Base-by-base conservation (phyloP, 1,140 invertebrate genomes). In the Homalodisca vitripennis region DNA sequence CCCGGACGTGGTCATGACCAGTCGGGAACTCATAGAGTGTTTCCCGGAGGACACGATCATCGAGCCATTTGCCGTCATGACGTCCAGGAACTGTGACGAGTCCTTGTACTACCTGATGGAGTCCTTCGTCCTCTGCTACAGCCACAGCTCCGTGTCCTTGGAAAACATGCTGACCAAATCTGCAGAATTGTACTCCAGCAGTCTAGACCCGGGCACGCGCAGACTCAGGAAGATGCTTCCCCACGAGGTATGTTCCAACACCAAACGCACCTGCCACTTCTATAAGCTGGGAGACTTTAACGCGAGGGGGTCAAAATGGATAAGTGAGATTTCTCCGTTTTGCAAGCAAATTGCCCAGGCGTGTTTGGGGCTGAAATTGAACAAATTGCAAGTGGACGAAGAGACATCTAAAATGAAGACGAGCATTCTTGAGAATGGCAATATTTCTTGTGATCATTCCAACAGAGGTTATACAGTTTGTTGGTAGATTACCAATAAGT, bases 281-380 rank as follows among this genome's bases (percentile, higher is more conserved):
- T 26, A 27, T 13, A 60, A 24, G n/a, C 24, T 30, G n/a, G 3
- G 24, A 24, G 12, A 30, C 14, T 60, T 26, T 26, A 24, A 60
- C 13, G 22, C 6, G 22, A 24, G 13, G 2, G 3, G 10, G 14
- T 6, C 55, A 13, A 26, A 60, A n/a, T 60, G 22, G 55, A 6
- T 60, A 10, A 24, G 55, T 26, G 55, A 60, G 3, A 22, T 60
- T 6, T 60, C 55, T 6, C 2, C 22, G 24, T 60, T 6, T 24
- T 60, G 55, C n/a, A 60, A 60, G 24, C 55, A 60, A 60, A 26
- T 60, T 1, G n/a, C n/a, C 6, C 22, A 26, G 29, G 55, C 55
- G 26, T 60, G 26, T 26, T 24, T 60, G 22, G 55, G 55, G 22
- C 13, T 60, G 22, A 60, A 60, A 26, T 6, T 60, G 2, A 60